These are phyloP conservation scores for Scaptomyza tumidula DNA, from an alignment of 2,888 invertebrate genomes.

Conservation along the genomic window DNA sequence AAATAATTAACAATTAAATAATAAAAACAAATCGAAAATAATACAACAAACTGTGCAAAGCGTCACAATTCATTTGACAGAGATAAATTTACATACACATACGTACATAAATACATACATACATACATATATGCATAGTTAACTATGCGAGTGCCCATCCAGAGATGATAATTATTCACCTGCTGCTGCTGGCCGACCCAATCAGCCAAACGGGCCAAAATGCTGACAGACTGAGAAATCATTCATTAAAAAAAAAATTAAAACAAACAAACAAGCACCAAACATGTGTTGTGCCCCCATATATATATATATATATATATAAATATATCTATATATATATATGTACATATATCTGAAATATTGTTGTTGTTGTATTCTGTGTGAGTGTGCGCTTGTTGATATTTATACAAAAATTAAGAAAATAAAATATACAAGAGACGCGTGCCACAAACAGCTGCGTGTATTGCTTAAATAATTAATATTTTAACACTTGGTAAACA, in stretches of 20 bases:
- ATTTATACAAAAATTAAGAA: slow-evolving; percentile 62
- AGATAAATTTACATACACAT: slow-evolving; percentile 6
- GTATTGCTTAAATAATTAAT: slow-evolving; percentile 82
- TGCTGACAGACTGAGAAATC: slow-evolving; percentile 70
- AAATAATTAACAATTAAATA: slow-evolving; percentile 60
- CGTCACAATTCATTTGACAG: slow-evolving; percentile 71
- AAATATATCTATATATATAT: slow-evolving; percentile 31
- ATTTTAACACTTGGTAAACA: slow-evolving; percentile 77
- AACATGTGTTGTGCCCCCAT: slow-evolving; percentile 65
- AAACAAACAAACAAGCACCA: slow-evolving; percentile 77
- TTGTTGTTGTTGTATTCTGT: slow-evolving; percentile 19
- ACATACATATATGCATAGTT: background rate
- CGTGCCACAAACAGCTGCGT: slow-evolving; percentile 65
- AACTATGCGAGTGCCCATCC: slow-evolving; percentile 31
- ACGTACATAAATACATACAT: slow-evolving; percentile 5
- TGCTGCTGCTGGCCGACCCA: slow-evolving; percentile 66
- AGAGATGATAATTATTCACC: slow-evolving; percentile 80
- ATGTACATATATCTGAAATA: slow-evolving; percentile 12
- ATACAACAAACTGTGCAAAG: slow-evolving; percentile 23
- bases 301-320: slow-evolving; percentile 34
- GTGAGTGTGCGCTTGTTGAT: slow-evolving; percentile 33
- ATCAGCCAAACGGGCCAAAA: slow-evolving; percentile 49
- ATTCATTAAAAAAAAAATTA: slow-evolving; percentile 65
- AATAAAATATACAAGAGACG: slow-evolving; percentile 76
- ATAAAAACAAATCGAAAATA: slow-evolving; percentile 35